These are phyloP conservation scores for Pachypsylla venusta DNA, from an alignment of 1,140 invertebrate genomes.

Conservation along the genomic window DNA sequence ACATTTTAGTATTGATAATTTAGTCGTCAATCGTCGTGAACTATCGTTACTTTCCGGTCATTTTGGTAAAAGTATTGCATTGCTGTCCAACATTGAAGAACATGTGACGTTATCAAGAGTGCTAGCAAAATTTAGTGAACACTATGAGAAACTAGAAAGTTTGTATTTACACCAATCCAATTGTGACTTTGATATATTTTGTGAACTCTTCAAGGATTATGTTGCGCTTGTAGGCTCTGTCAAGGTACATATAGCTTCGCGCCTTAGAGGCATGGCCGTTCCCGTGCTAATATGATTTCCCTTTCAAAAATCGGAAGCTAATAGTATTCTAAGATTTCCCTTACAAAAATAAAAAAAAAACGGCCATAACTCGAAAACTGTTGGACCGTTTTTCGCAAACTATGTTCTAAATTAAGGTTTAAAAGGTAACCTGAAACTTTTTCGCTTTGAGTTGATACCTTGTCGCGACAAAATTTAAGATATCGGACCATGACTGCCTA, in stretches of 20 bases:
- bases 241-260: slow-evolving; percentile 55
- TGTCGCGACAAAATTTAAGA: no score
- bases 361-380: no score
- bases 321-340: no score
- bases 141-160: slow-evolving; percentile 78
- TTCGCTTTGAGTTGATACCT: no score
- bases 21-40: slow-evolving; percentile 76
- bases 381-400: no score
- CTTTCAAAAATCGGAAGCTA: no score
- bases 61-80: slow-evolving; percentile 76
- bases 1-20: slow-evolving; percentile 70
- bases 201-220: slow-evolving; percentile 92
- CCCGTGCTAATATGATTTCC: no score
- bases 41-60: slow-evolving; percentile 59
- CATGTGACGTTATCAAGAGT: slow-evolving; percentile 84
- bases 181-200: slow-evolving; percentile 83
- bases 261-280: no score
- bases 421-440: no score
- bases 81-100: slow-evolving; percentile 88
- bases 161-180: slow-evolving; percentile 84
- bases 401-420: no score
- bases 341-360: no score
- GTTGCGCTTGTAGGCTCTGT: slow-evolving; percentile 82
- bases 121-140: slow-evolving; percentile 82
- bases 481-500: no score